A percentile compares a stretch with the other conserved stretches of the same genome.
phyloP scores from a whole-genome alignment of 2,113 vertebrate species.

The Pitta sordida region DNA sequence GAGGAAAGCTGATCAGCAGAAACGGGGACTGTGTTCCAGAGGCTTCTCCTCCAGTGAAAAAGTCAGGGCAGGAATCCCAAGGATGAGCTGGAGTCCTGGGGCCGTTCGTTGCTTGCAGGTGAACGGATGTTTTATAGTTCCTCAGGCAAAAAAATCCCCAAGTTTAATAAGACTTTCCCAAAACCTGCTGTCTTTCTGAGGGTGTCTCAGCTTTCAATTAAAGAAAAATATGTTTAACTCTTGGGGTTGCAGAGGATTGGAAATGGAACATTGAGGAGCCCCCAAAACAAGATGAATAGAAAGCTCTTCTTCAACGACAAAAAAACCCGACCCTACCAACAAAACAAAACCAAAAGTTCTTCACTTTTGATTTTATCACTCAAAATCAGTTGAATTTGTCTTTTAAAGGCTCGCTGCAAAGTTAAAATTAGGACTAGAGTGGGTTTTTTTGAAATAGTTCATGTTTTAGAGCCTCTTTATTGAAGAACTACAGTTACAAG shows the following conservation, averaged over 20 bases:
- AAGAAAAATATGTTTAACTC: neutral
- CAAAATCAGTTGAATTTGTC: neutral
- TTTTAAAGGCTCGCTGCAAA: neutral
- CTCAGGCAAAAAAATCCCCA: neutral
- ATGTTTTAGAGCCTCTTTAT: neutral
- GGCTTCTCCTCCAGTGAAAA: neutral
- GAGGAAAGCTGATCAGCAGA: neutral
- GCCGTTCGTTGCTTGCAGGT: neutral
- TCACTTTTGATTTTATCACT: neutral
- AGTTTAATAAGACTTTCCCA: neutral
- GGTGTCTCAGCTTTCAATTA: neutral
- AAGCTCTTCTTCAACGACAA: neutral
- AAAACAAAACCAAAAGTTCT: neutral
- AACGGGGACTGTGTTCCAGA: neutral
- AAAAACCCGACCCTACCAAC: neutral
- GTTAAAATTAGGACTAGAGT: neutral
- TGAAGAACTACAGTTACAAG: neutral
- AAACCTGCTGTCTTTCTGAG: neutral
- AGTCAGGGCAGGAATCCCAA: neutral
- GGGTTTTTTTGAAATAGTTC: neutral
- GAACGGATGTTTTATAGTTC: neutral
- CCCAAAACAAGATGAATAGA: neutral
- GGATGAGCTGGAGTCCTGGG: rapidly evolving
- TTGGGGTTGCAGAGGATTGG: neutral
- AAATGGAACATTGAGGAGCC: neutral